Base-by-base conservation (phyloP, 2,888 invertebrate species). In the Harpagoxenus sublaevis region DNA sequence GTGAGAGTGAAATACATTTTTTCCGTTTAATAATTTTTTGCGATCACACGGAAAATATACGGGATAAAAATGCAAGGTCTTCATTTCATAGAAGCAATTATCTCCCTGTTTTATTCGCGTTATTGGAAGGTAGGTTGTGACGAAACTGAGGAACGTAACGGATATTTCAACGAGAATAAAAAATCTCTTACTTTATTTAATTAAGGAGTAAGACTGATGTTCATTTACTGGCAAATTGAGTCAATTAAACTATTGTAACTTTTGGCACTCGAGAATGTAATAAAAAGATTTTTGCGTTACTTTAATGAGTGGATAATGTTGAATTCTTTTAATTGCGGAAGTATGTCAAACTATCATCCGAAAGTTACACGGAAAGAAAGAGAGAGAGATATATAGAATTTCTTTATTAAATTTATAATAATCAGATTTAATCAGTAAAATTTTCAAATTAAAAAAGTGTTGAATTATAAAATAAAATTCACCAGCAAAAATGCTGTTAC, bases 111-210 rank as follows among this genome's bases (percentile, higher is more conserved):
- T 75, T n/a, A 65, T 48, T 42, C 48, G 6, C n/a, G 4, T 23
- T 12, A 15, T 62, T 48, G 12, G 4, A 42, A 31, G 4, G 5
- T 75, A 10, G 15, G 10, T 12, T 6, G 15, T 3, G 48, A 28
- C 1, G 45, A 18, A 60, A 62, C 10, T 15, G 5, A 23, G 23
- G 0, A 4, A 9, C 1, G 31, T 15, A 35, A 48, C 3, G 9
- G 10, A 75, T 62, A 48, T 62, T 62, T 75, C 15, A 35, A 12
- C 12, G 18, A 0, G 5, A 35, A 12, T 12, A 28, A 74, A 57
- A 75, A 62, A 48, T 62, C 48, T 4, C 10, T 74, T 62, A 62
- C n/a, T n/a, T 63, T 42, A 57, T 73, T 62, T 75, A 75, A 62
- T 75, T 62, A 75, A 62, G 3, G 31, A 74, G 0, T 10, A 55